Base-by-base conservation (phyloP, 2,797 vertebrate genomes). In the Rallus crepitans region DNA sequence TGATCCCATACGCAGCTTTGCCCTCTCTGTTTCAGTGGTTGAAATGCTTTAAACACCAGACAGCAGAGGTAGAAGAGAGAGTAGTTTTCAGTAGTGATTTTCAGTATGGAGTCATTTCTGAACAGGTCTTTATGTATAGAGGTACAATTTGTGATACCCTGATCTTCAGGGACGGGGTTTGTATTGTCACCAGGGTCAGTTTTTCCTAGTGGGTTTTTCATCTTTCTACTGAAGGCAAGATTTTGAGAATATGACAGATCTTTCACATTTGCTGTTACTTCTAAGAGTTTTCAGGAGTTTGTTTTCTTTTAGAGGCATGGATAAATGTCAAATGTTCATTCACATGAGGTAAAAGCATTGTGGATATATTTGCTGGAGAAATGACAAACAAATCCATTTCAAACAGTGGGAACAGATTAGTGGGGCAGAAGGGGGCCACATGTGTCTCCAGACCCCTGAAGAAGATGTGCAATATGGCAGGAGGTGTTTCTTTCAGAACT, bases 1-100 rank as follows among this genome's bases (percentile, higher is more conserved):
- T 0, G 40, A 27, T 90, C 88, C 90, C 42, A 64, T 73, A n/a
- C 95, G 82, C 94, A 52, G 21, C 73, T 70, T 57, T 19, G 45
- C 48, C 73, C 77, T 3, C 52, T 40, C 76, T 18, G 0, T 65
- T 39, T 77, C 87, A 65, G 25, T 93, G 35, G 23, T 86, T 78
- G 18, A 42, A 30, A 15, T 28, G 19, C 24, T 86, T 90, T 6
- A 78, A 81, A 8, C 15, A 21, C 24, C 31, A 23, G 59, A 56
- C 69, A 40, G 20, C 45, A 25, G 47, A 59, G 57, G 45, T 52
- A 42, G 33, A 17, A 5, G 53, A 78, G 47, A 65, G 35, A 12
- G 4, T 0, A 0, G 3, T 7, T 13, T 70, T 72, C 10, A 56
- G 6, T 18, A 75, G 53, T 31, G 7, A 0, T 57, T 33, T 6